phyloP scores from a whole-genome alignment of 2,797 vertebrate genomes.

The Vireo griseus region DNA sequence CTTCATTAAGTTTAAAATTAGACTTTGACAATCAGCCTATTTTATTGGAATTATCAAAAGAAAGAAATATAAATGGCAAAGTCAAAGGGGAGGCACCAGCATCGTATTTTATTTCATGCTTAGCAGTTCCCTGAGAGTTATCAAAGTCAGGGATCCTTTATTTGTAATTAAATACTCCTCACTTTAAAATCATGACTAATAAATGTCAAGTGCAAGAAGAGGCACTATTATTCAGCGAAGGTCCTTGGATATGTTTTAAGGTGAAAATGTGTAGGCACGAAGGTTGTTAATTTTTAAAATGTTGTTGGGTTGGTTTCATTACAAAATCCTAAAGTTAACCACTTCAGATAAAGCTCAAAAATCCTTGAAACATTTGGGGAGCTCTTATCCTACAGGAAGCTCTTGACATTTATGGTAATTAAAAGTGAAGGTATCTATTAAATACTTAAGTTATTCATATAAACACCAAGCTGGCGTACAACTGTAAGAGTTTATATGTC shows the following conservation, averaged over 20 bases:
- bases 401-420: constrained; percentile 69
- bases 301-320: neutral
- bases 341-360: constrained; percentile 53
- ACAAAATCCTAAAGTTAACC: constrained; percentile 35
- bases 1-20: constrained; percentile 73
- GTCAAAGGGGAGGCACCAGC: neutral
- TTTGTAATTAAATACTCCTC: constrained; percentile 69
- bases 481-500: neutral
- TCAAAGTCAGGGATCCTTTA: constrained; percentile 55
- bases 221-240: constrained; percentile 16
- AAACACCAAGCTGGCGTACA: neutral
- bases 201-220: constrained; percentile 69
- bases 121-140: constrained; percentile 53
- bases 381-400: constrained; percentile 45
- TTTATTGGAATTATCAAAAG: constrained; percentile 64
- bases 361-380: constrained; percentile 49
- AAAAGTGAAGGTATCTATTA: constrained; percentile 55
- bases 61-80: neutral
- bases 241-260: constrained; percentile 10
- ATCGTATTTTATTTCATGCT: constrained; percentile 15
- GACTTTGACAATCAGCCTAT: constrained; percentile 65
- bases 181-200: constrained; percentile 58
- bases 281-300: neutral
- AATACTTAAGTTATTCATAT: constrained; percentile 33
- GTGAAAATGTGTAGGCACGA: neutral